These are phyloP conservation scores for Dione juno DNA, from an alignment of 2,888 invertebrate species.

Conservation along the genomic window DNA sequence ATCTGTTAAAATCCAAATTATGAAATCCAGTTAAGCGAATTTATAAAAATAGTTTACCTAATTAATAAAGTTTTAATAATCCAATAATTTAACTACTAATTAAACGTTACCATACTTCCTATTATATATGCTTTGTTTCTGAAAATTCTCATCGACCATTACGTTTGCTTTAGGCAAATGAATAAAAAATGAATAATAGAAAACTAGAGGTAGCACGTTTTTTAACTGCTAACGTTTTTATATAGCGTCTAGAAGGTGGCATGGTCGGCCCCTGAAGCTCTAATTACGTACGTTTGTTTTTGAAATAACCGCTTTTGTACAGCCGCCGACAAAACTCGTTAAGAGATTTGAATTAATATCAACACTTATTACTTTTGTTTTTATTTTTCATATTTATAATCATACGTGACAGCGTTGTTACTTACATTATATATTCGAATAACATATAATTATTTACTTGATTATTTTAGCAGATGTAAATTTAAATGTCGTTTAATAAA, in stretches of 20 bases:
- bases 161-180: slow-evolving; percentile 6
- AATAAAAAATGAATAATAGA: slow-evolving; percentile 32
- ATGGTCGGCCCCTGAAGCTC: slow-evolving; percentile 60
- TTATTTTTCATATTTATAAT: neutral
- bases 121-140: neutral
- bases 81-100: neutral
- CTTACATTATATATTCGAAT: too few species aligned
- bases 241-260: slow-evolving; percentile 48
- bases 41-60: neutral
- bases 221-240: slow-evolving; percentile 72
- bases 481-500: neutral
- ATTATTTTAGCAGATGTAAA: neutral
- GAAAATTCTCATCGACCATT: neutral
- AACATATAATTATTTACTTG: neutral
- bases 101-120: neutral
- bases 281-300: slow-evolving; percentile 81
- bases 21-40: neutral
- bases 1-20: neutral
- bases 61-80: neutral
- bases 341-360: slow-evolving; percentile 40
- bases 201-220: slow-evolving; percentile 54
- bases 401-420: neutral
- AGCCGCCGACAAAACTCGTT: slow-evolving; percentile 54
- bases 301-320: slow-evolving; percentile 71
- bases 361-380: slow-evolving; percentile 16